phyloP scores from a whole-genome alignment of 2,113 vertebrate species.

The Mustelus asterias region DNA sequence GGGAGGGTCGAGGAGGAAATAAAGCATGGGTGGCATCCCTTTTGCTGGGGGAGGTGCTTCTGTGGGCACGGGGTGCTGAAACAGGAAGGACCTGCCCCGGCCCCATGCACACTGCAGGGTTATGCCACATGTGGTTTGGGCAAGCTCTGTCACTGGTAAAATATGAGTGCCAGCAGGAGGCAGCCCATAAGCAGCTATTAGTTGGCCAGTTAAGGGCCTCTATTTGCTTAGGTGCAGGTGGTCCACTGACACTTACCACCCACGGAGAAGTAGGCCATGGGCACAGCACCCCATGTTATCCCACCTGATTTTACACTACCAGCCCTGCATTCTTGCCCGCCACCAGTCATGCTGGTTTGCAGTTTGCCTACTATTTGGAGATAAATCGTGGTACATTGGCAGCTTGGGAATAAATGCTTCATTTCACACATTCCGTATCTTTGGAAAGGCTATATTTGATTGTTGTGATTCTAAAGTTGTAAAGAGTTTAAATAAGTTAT shows the following conservation, averaged over 20 bases:
- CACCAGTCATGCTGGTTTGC: background rate
- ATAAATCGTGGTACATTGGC: background rate
- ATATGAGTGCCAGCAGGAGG: background rate
- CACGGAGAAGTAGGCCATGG: background rate
- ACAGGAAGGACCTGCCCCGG: background rate
- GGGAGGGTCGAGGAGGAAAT: too few relatives aligned
- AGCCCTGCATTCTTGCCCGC: background rate
- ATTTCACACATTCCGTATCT: background rate
- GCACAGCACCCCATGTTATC: background rate
- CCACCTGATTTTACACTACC: too few relatives aligned
- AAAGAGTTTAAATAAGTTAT: background rate
- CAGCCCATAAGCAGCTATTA: too few relatives aligned
- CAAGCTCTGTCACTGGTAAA: too few relatives aligned
- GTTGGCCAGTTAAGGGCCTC: background rate
- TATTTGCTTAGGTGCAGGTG: background rate
- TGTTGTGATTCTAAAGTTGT: background rate
- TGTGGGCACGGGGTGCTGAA: too few relatives aligned
- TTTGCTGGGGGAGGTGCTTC: too few relatives aligned
- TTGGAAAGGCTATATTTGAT: background rate
- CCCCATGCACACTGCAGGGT: background rate
- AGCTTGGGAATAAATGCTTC: background rate
- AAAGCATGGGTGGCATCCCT: background rate
- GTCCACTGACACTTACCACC: background rate
- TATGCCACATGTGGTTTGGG: too few relatives aligned
- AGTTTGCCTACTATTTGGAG: background rate